Percentiles rank a stretch among this genome's conserved stretches.
Conservation (phyloP, 1,140 invertebrate species). For the Caenorhabditis remanei region DNA sequence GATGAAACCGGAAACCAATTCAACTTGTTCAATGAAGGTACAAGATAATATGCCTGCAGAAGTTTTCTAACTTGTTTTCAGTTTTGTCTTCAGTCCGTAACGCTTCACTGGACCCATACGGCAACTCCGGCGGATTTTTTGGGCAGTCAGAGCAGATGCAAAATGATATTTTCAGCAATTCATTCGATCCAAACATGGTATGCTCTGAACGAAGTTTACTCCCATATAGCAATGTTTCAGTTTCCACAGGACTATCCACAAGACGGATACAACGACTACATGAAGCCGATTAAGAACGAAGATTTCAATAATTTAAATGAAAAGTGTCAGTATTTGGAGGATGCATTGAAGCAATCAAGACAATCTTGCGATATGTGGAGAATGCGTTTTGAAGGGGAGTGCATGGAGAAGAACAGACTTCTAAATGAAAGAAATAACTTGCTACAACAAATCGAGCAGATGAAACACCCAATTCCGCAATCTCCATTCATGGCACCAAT, state of each 20-base stretch:
- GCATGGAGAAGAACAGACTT: constrained; percentile 60
- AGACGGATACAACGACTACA: constrained; percentile 13
- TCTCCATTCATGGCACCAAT: constrained; percentile 41
- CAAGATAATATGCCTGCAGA: too few relatives aligned
- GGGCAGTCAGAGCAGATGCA: background rate
- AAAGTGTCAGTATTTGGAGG: constrained; percentile 49
- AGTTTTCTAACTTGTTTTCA: background rate
- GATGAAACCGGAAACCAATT: constrained; percentile 40
- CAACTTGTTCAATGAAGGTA: constrained; percentile 41
- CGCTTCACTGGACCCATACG: constrained; percentile 28
- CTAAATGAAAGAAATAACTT: constrained; percentile 47
- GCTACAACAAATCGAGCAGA: constrained; percentile 19
- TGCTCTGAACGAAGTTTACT: background rate
- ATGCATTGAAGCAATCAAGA: constrained; percentile 52
- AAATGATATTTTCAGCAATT: background rate
- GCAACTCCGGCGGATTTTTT: constrained; percentile 29
- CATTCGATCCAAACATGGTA: constrained; percentile 2
- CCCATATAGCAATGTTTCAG: background rate
- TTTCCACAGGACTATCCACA: background rate
- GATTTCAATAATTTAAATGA: constrained; percentile 28
- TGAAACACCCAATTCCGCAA: constrained; percentile 26
- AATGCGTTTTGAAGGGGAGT: constrained; percentile 45
- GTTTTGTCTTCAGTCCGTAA: constrained; percentile 25
- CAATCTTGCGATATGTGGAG: constrained; percentile 54
- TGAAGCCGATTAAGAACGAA: background rate